Conservation (phyloP, 2,113 vertebrate species). For the Cettia cetti region DNA sequence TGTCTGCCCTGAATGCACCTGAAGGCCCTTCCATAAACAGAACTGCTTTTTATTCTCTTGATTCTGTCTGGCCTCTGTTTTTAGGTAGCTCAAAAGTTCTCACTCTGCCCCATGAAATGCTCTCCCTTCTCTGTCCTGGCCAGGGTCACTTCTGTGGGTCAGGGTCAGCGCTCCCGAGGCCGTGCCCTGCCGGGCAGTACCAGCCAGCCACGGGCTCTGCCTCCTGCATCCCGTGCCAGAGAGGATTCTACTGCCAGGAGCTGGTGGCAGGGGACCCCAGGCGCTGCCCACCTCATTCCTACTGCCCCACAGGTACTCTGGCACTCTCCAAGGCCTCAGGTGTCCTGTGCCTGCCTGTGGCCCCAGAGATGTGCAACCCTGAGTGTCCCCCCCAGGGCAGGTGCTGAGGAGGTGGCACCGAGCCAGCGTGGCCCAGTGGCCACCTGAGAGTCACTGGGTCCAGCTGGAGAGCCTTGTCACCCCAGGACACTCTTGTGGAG, state of each 20-base stretch:
- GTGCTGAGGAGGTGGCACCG: neutral
- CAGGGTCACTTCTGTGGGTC: slow-evolving; percentile 87
- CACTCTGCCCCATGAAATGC: neutral
- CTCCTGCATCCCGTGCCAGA: slow-evolving; percentile 79
- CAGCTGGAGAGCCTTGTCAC: fast-evolving
- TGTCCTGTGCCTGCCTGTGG: neutral
- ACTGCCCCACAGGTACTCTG: slow-evolving; percentile 83
- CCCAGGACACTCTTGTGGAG: fast-evolving
- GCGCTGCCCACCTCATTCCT: slow-evolving; percentile 83
- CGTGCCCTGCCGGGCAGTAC: slow-evolving; percentile 82
- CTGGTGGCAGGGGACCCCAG: slow-evolving; percentile 71
- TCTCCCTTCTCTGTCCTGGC: neutral
- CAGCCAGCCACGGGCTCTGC: slow-evolving; percentile 82
- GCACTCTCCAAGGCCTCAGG: neutral
- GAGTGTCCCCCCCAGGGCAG: neutral
- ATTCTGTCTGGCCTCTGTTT: neutral
- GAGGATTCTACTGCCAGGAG: slow-evolving; percentile 88
- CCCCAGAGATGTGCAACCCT: neutral
- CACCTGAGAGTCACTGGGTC: neutral
- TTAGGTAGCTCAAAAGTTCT: no score
- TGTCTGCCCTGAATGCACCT: neutral
- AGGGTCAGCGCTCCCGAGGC: slow-evolving; percentile 74
- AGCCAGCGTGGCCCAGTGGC: neutral
- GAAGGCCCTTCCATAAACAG: neutral
- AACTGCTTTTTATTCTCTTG: neutral